Conservation (phyloP, 2,797 vertebrate species). For the Trachurus trachurus region DNA sequence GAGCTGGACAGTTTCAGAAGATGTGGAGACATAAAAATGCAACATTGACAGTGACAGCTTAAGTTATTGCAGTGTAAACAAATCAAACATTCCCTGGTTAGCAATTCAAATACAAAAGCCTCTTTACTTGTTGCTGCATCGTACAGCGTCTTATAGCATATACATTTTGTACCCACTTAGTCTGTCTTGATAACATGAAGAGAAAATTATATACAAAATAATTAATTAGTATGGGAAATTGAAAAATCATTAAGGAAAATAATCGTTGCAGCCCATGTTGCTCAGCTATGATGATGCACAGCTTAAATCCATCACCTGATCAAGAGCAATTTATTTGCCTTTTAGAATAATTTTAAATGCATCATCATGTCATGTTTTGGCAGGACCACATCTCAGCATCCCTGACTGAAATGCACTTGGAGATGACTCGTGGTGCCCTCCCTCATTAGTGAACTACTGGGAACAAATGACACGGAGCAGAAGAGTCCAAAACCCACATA, state of each 20-base stretch:
- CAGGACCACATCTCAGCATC: conserved; percentile 18
- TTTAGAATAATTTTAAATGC: conserved; percentile 13
- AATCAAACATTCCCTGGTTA: not conserved
- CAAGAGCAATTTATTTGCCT: conserved; percentile 22
- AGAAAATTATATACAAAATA: not conserved
- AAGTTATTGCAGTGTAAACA: not conserved
- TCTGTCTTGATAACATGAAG: not conserved
- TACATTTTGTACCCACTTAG: too few species aligned
- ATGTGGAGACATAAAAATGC: not conserved
- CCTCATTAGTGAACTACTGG: conserved; percentile 64
- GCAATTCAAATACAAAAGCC: not conserved
- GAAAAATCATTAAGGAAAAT: not conserved
- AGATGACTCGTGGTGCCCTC: conserved; percentile 36
- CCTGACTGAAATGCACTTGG: conserved; percentile 26
- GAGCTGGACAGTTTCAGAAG: not conserved
- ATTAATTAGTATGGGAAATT: not conserved
- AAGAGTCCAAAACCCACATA: conserved; percentile 58
- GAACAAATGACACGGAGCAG: conserved; percentile 51
- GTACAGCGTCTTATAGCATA: too few species aligned
- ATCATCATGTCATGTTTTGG: conserved; percentile 8
- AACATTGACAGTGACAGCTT: not conserved
- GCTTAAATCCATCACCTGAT: conserved; percentile 25
- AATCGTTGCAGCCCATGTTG: not conserved
- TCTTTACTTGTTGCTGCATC: not conserved
- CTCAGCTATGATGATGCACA: not conserved